Conservation (phyloP, 2,113 vertebrate species). For the Pitta sordida region DNA sequence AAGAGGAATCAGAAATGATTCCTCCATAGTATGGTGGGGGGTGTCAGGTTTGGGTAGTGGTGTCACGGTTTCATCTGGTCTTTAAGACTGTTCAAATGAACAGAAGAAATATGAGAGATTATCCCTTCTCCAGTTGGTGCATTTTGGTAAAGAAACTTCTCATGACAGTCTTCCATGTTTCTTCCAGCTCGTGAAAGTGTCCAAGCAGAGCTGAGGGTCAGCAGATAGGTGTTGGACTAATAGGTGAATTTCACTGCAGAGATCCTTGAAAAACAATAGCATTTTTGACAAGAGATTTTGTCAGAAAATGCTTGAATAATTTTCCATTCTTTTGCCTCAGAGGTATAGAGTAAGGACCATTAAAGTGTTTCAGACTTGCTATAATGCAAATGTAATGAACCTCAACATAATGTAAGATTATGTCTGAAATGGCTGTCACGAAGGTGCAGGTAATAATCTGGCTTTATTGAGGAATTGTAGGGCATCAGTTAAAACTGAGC, state of each 20-base stretch:
- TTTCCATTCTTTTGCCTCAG: neutral
- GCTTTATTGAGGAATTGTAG: neutral
- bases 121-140: neutral
- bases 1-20: neutral
- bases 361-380: neutral
- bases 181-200: neutral
- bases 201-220: neutral
- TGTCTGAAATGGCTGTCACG: accelerated
- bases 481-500: neutral
- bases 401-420: neutral
- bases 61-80: neutral
- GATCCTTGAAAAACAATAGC: neutral
- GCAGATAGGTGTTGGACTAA: neutral
- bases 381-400: neutral
- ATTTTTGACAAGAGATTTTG: neutral
- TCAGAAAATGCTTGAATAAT: neutral
- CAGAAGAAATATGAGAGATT: neutral
- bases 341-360: neutral
- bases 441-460: neutral
- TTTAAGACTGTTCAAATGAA: neutral
- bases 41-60: neutral
- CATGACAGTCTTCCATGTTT: neutral
- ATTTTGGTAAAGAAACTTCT: neutral
- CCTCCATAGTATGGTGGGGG: neutral
- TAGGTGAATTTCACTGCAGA: neutral